Evolutionary conservation across 2,113 vertebrate genomes (phyloP).

Genomic region (Coracopsis vasa): DNA sequence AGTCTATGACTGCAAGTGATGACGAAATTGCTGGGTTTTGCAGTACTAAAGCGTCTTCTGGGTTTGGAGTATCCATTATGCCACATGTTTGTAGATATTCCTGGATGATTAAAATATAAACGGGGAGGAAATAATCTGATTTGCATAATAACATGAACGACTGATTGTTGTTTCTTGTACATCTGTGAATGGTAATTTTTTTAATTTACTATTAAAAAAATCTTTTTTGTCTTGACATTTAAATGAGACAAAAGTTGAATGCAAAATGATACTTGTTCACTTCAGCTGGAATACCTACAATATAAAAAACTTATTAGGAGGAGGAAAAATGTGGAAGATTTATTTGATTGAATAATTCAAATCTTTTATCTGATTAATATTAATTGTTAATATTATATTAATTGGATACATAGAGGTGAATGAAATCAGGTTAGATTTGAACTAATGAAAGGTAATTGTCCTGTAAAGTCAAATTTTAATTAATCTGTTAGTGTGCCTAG

Average conservation of each 20-base stretch:
- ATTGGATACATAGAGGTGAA: constrained; percentile 44
- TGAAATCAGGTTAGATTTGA: constrained; percentile 56
- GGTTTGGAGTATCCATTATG: not conserved
- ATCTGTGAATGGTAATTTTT: constrained; percentile 23
- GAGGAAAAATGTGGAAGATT: constrained; percentile 35
- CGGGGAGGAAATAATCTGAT: not conserved
- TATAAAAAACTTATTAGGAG: constrained; percentile 9
- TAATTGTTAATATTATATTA: constrained; percentile 67
- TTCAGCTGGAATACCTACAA: constrained; percentile 25
- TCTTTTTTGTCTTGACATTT: constrained; percentile 41
- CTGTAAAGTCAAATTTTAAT: constrained; percentile 63
- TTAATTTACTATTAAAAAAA: constrained; percentile 25
- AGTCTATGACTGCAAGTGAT: not conserved
- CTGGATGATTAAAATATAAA: constrained; percentile 10
- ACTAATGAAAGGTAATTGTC: constrained; percentile 52
- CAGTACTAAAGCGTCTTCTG: not conserved
- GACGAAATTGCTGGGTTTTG: not conserved
- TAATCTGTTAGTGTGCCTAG: constrained; percentile 42
- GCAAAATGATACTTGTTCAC: constrained; percentile 17
- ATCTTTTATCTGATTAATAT: constrained; percentile 65
- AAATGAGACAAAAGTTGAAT: constrained; percentile 53
- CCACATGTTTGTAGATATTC: not conserved
- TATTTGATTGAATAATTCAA: constrained; percentile 60
- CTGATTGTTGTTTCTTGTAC: not conserved
- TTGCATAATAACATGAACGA: not conserved